These are phyloP conservation scores for Diplolepis rosae DNA, from an alignment of 2,888 invertebrate species.

Conservation along the genomic window DNA sequence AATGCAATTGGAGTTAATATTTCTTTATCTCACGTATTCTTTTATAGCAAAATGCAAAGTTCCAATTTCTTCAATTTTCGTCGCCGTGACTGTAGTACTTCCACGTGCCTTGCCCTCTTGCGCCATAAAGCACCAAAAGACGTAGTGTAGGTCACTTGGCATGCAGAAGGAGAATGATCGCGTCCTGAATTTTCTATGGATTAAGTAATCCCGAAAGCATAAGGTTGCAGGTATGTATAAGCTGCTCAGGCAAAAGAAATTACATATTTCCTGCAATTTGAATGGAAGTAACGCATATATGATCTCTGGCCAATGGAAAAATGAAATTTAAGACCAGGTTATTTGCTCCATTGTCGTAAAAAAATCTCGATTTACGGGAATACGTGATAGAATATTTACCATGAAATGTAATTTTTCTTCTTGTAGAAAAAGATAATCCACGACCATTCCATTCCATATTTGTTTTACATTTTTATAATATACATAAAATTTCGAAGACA, in stretches of 20 bases:
- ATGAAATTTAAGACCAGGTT: not conserved
- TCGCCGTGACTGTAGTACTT: conserved; percentile 10
- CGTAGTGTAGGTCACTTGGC: conserved; percentile 56
- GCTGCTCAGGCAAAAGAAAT: conserved; percentile 2
- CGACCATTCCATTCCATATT: not conserved
- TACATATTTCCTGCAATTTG: conserved; percentile 3
- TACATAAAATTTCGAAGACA: no score
- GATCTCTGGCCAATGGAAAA: not conserved
- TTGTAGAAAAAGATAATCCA: not conserved
- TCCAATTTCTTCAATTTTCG: conserved; percentile 27
- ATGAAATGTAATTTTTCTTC: not conserved
- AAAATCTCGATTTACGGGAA: not conserved
- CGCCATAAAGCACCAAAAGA: conserved; percentile 38
- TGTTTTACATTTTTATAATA: not conserved
- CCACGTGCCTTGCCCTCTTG: not conserved
- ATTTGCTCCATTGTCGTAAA: not conserved
- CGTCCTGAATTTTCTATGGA: conserved; percentile 60
- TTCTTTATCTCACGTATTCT: not conserved
- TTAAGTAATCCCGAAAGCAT: conserved; percentile 55
- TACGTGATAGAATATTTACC: not conserved
- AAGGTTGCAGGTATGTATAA: conserved; percentile 42
- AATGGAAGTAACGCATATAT: not conserved
- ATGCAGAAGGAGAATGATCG: conserved; percentile 57
- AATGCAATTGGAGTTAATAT: no score
- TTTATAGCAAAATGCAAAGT: conserved; percentile 1